Evolutionary conservation across 2,113 vertebrate genomes (phyloP), one percentile per base, ranked within the genome.

Genomic region (Thinocorus orbignyianus): DNA sequence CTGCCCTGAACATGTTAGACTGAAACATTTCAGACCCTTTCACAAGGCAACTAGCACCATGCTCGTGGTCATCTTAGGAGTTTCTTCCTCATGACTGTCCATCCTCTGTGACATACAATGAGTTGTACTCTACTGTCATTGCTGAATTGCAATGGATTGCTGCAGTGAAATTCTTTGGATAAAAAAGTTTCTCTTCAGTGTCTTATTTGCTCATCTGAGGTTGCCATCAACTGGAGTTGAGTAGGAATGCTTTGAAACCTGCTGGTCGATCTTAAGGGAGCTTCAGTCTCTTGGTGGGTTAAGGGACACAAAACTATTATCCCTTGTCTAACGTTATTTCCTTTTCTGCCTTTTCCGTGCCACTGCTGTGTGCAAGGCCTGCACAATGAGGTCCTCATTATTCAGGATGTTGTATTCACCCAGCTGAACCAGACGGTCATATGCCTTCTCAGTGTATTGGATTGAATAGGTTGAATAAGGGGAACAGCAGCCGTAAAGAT

Each of bases 391-490:
- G 11, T 97, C 76, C 12, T 57, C 16, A 0, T 98, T 98, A 61
- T 98, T 98, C 61, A 98, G 93, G 64, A 98, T 84, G 4, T 98
- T 98, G 95, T 98, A 98, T 51, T 97, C 96, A 15, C 79, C 94
- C 92, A 98, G 94, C 20, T 96, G 94, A 65, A 98, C 93, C 84
- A 98, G 94, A 30, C 64, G 33, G 70, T 98, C 97, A 11, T 80
- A 98, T 0, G 37, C 97, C 55, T 95, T 23, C 18, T 97, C 95
- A 1, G 96, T 64, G 60, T 98, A 98, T 7, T 97, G 98, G 72
- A 98, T 39, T 24, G 97, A 95, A 17, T 96, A 97, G 3, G 97
- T 98, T 41, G 97, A 96, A 28, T 98, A 98, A 0, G 98, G 97
- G 24, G 97, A 97, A 44, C 96, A 83, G 46, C 42, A 18, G 57